Percentiles rank a stretch among this genome's conserved stretches.
Conservation (phyloP, 2,113 vertebrate genomes). For the Pitta sordida region DNA sequence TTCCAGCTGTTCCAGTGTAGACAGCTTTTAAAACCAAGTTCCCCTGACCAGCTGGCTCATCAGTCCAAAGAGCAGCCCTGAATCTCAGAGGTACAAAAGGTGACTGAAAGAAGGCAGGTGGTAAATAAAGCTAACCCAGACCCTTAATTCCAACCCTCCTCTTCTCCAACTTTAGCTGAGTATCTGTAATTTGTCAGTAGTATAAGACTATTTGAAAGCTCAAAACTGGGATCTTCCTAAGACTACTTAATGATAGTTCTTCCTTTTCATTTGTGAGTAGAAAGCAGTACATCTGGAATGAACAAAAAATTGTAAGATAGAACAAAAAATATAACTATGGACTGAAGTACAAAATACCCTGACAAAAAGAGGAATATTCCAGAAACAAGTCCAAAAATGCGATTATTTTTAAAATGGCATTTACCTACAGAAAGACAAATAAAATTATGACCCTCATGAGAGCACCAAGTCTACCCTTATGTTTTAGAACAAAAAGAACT, state of each 20-base stretch:
- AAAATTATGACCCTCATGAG: not conserved
- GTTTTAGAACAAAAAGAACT: not conserved
- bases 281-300: not conserved
- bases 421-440: not conserved
- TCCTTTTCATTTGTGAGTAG: not conserved
- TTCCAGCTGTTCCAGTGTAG: constrained; percentile 13
- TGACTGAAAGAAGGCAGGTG: not conserved
- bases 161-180: not conserved
- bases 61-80: not conserved
- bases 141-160: not conserved
- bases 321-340: not conserved
- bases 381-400: not conserved
- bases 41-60: not conserved
- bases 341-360: not conserved
- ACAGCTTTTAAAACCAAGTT: not conserved
- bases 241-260: not conserved
- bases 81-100: not conserved
- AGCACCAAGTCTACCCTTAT: not conserved
- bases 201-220: not conserved
- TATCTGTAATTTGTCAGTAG: not conserved
- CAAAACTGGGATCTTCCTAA: not conserved
- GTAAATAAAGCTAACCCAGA: not conserved
- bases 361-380: not conserved
- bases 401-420: not conserved
- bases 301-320: not conserved